phyloP scores from a whole-genome alignment of 2,113 vertebrate genomes.

The Podarcis cretensis region DNA sequence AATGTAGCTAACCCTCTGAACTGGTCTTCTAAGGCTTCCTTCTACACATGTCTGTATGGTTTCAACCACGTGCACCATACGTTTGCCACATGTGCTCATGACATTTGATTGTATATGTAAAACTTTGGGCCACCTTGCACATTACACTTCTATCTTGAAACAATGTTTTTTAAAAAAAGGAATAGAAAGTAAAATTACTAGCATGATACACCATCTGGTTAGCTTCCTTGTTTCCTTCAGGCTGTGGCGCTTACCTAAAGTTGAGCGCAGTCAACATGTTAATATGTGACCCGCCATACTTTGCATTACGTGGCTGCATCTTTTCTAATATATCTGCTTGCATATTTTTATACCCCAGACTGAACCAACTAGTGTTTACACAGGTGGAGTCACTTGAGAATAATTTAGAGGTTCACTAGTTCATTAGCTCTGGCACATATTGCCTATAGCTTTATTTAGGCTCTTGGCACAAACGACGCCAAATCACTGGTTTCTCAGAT shows the following conservation, averaged over 20 bases:
- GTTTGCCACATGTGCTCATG: too few species aligned
- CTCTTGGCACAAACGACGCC: slow-evolving; percentile 41
- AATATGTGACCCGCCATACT: not conserved
- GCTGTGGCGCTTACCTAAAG: not conserved
- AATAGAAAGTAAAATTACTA: not conserved
- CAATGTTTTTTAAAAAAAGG: not conserved
- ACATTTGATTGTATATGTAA: not conserved
- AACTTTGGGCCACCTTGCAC: not conserved
- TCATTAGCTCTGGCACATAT: not conserved
- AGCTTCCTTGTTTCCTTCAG: not conserved
- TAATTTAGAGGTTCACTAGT: slow-evolving; percentile 22
- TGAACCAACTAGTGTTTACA: not conserved
- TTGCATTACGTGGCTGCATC: not conserved
- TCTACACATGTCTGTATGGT: not conserved
- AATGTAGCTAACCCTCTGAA: not conserved
- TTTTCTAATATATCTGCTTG: not conserved
- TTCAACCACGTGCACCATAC: not conserved
- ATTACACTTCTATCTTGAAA: not conserved
- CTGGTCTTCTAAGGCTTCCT: not conserved
- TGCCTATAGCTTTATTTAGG: slow-evolving; percentile 45
- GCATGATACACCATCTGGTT: not conserved
- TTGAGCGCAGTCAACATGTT: not conserved
- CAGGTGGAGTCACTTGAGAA: not conserved
- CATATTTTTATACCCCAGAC: not conserved
- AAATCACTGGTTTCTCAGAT: slow-evolving; percentile 56